Evolutionary conservation across 2,113 vertebrate species (phyloP).

Genomic region (Sinosuthora webbiana): DNA sequence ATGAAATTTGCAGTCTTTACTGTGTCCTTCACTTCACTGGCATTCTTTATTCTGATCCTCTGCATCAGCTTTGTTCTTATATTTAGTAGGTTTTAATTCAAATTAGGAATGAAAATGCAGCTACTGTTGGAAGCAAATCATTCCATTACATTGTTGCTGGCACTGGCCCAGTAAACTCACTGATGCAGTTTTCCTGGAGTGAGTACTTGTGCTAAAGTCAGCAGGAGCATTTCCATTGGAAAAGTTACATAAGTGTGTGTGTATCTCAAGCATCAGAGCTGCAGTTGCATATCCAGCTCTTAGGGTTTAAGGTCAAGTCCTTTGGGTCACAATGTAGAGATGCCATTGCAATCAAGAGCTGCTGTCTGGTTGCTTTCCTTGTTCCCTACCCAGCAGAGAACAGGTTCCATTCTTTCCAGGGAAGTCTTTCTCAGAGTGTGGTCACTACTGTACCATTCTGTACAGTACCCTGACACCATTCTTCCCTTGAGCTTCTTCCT

Average conservation of each 20-base stretch:
- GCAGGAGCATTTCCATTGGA: background rate
- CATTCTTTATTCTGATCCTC: background rate
- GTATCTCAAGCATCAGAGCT: background rate
- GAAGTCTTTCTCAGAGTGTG: background rate
- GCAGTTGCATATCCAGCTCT: background rate
- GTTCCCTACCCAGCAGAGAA: background rate
- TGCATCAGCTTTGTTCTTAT: background rate
- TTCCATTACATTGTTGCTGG: background rate
- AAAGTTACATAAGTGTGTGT: background rate
- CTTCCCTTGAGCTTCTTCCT: background rate
- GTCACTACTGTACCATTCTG: background rate
- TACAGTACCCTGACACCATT: background rate
- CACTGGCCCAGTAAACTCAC: background rate
- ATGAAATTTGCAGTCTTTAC: background rate
- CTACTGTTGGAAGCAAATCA: background rate
- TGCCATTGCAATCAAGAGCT: background rate
- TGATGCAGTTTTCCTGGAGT: slow-evolving; percentile 16
- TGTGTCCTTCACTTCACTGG: background rate
- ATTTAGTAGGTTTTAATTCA: background rate
- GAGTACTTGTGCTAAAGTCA: slow-evolving; percentile 5
- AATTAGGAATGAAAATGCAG: background rate
- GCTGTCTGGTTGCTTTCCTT: background rate
- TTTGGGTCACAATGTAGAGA: background rate
- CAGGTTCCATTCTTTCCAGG: background rate
- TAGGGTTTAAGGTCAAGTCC: background rate